Evolutionary conservation across 2,888 invertebrate species (phyloP), one percentile per base, ranked within the genome.

Genomic region (Dasypolia templi): DNA sequence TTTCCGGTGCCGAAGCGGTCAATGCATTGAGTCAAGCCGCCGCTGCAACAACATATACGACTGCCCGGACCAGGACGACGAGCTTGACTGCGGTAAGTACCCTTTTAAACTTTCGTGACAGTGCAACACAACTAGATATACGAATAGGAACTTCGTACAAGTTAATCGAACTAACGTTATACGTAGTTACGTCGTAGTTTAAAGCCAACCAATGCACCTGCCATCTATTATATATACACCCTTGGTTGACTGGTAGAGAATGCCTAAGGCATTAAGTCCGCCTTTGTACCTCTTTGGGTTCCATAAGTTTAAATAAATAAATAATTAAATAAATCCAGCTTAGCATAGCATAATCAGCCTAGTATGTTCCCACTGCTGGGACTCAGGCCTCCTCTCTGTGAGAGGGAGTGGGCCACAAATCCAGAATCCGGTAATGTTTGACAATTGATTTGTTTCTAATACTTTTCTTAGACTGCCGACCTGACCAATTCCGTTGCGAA

Each of bases 51-150:
- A 93, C 6, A 93, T 95, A 19, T 71, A 85, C n/a, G 97, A 98
- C 87, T 98, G 98, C 86, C 91, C 90, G 19, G 94, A 96, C 74
- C 94, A 94, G 53, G 97, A 97, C 87, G 98, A 98, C 85, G 98
- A 98, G 93, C 87, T 85, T 35, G 90, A 96, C 82, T 98, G 97
- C 93, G 93, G 97, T 97, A 92, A 90, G 93, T 89, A 71, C 26
- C 19, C 22, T 44, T 44, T 29, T 4, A 32, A 39, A 17, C 17
- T 32, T n/a, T 32, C 17, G 11, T 32, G 5, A n/a, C 6, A 32
- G 3, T 64, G 32, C n/a, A 49, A 32, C n/a, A 14, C 26, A 29
- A 29, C 17, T 39, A 17, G 17, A 17, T 49, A 14, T n/a, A 22
- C 32, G 4, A 63, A 63, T n/a, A 29, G 22, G 46, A n/a, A n/a